A percentile compares a stretch with the other conserved stretches of the same genome.
Conservation (phyloP, 2,113 vertebrate genomes). For the Callorhinus ursinus region DNA sequence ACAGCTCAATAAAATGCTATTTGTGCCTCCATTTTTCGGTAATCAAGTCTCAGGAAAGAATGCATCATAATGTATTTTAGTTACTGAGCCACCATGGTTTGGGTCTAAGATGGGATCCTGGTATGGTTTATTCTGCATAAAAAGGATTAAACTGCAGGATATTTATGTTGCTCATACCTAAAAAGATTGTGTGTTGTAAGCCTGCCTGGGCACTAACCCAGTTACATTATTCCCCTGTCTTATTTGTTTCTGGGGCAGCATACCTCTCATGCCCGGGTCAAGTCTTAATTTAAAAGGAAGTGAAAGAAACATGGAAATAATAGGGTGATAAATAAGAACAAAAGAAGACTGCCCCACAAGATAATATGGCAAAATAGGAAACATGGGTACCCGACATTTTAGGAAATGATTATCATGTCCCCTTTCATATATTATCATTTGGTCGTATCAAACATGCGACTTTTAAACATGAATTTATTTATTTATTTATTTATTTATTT, state of each 20-base stretch:
- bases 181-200: neutral
- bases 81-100: neutral
- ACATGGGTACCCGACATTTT: neutral
- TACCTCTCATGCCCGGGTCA: neutral
- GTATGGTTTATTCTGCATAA: neutral
- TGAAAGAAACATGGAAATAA: neutral
- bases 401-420: neutral
- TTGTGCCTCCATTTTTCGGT: neutral
- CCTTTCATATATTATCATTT: neutral
- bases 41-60: neutral
- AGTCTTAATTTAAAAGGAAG: neutral
- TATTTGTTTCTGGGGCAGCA: neutral
- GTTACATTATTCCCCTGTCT: neutral
- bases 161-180: neutral
- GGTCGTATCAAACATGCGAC: neutral
- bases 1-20: neutral
- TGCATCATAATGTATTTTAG: neutral
- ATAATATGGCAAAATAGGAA: neutral
- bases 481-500: too few species aligned
- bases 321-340: neutral
- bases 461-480: neutral
- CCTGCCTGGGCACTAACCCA: neutral
- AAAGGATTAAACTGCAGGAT: neutral
- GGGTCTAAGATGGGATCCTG: neutral
- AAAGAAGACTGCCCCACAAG: neutral